Evolutionary conservation across 2,113 vertebrate species (phyloP).

Genomic region (Cyprinus carpio): DNA sequence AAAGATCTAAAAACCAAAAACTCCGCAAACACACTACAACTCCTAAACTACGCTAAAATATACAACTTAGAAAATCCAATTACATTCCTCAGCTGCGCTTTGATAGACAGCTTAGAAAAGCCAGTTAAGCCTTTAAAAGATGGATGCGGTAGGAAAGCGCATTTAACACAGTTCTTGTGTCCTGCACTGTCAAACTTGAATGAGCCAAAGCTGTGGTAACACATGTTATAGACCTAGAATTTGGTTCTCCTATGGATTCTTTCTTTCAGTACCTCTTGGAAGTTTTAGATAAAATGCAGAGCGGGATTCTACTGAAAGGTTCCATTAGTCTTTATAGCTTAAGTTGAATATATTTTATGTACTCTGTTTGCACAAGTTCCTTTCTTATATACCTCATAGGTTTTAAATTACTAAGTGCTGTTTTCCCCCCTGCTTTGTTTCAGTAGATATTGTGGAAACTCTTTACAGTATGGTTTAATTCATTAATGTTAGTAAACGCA

Average conservation of each 20-base stretch:
- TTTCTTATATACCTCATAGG: slow-evolving; percentile 74
- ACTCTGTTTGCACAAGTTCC: slow-evolving; percentile 65
- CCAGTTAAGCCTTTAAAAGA: slow-evolving; percentile 44
- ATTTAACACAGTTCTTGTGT: slow-evolving; percentile 36
- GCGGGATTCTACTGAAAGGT: slow-evolving; percentile 52
- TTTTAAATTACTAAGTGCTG: slow-evolving; percentile 68
- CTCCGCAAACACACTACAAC: too few species aligned
- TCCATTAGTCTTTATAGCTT: slow-evolving; percentile 37
- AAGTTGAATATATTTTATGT: slow-evolving; percentile 51
- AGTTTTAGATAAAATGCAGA: slow-evolving; percentile 47
- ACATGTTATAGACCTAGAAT: slow-evolving; percentile 35
- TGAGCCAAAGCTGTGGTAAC: slow-evolving; percentile 55
- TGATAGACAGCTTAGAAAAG: slow-evolving; percentile 34
- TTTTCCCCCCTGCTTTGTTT: slow-evolving; percentile 43
- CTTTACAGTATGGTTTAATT: neutral
- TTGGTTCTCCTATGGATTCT: slow-evolving; percentile 45
- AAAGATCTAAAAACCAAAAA: too few species aligned
- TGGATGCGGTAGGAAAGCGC: slow-evolving; percentile 25
- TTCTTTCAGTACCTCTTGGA: slow-evolving; percentile 36
- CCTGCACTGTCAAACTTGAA: slow-evolving; percentile 54
- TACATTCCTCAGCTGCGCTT: slow-evolving; percentile 41
- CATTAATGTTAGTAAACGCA: neutral
- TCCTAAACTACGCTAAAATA: too few species aligned
- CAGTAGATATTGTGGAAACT: neutral
- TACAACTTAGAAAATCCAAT: too few species aligned